phyloP scores from a whole-genome alignment of 2,113 vertebrate genomes.

The Tenrec ecaudatus region DNA sequence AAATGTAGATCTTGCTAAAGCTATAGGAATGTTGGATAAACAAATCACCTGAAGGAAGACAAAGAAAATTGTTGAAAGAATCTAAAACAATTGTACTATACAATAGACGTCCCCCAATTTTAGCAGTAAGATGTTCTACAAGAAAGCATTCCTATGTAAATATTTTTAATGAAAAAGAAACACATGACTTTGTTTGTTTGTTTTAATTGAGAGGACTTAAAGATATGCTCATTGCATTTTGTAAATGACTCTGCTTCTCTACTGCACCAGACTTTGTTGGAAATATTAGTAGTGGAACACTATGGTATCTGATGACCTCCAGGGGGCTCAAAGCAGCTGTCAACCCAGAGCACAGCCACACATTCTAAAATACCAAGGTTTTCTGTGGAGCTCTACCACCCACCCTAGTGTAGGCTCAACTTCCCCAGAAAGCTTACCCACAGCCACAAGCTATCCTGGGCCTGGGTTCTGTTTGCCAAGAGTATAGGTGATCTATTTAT shows the following conservation, averaged over 20 bases:
- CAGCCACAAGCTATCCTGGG: background rate
- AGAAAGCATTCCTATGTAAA: background rate
- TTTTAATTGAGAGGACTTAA: background rate
- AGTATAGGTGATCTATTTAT: background rate
- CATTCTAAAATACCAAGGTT: background rate
- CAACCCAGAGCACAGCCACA: background rate
- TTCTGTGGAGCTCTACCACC: background rate
- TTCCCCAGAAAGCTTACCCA: background rate
- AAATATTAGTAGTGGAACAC: background rate
- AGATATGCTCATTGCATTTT: background rate
- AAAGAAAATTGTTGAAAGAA: constrained; percentile 51
- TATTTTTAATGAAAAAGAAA: constrained; percentile 46
- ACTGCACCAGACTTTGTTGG: background rate
- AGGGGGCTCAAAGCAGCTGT: background rate
- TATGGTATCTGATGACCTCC: background rate
- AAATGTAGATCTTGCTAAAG: constrained; percentile 71
- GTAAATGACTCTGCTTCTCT: constrained; percentile 8
- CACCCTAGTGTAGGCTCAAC: background rate
- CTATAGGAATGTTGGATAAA: constrained; percentile 50
- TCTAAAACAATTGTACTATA: background rate
- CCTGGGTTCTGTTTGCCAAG: background rate
- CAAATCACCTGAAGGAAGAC: constrained; percentile 36
- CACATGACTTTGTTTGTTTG: background rate
- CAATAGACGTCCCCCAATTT: constrained; percentile 4
- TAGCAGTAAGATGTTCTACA: background rate